Conservation (phyloP, 2,888 invertebrate genomes). For the Aelia acuminata region DNA sequence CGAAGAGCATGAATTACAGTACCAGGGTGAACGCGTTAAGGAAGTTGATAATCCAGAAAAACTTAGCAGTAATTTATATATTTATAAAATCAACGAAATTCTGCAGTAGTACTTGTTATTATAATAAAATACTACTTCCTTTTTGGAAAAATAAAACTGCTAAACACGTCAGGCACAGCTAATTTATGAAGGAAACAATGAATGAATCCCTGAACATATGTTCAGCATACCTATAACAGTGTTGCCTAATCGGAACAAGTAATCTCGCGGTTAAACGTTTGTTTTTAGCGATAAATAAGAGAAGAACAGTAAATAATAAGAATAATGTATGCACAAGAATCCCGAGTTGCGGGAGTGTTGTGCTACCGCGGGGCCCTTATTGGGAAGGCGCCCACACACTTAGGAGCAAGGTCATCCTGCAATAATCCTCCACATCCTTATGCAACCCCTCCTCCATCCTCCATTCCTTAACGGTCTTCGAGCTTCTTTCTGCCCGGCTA, state of each 20-base stretch:
- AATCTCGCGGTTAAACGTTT: not conserved
- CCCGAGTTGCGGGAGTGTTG: not conserved
- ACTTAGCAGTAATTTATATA: no score
- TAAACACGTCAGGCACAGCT: no score
- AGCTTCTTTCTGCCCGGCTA: not conserved
- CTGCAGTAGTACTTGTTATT: no score
- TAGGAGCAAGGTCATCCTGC: not conserved
- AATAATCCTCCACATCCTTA: not conserved
- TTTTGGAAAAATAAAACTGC: no score
- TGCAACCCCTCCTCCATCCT: not conserved
- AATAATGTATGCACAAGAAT: constrained; percentile 8
- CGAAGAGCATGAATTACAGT: no score
- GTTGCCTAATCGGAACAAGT: not conserved
- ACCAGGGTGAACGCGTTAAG: no score
- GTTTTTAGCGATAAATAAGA: not conserved
- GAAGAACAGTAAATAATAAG: not conserved
- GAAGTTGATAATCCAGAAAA: no score
- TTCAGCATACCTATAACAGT: not conserved
- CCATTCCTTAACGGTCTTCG: constrained; percentile 35
- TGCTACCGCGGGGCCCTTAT: not conserved
- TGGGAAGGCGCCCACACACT: not conserved
- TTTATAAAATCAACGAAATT: no score
- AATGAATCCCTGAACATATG: not conserved
- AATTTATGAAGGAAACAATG: not conserved
- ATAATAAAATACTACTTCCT: no score